phyloP scores from a whole-genome alignment of 2,888 invertebrate genomes.

The Heliothis peltigera region DNA sequence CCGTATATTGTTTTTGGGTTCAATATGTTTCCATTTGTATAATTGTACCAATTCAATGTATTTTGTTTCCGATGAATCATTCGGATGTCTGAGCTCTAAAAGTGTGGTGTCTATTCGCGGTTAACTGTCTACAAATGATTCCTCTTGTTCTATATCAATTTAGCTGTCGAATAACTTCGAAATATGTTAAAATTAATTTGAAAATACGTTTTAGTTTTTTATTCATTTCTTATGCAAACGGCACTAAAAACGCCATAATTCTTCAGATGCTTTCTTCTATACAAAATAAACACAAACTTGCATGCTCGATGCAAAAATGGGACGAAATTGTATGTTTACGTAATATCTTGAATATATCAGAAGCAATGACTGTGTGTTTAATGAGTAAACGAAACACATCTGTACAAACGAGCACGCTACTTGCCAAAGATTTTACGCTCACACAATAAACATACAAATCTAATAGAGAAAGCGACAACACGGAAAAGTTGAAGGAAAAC shows the following conservation, averaged over 20 bases:
- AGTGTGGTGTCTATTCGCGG: conserved; percentile 20
- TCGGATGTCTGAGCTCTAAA: conserved; percentile 19
- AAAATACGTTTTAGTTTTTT: neutral
- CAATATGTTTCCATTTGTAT: conserved; percentile 45
- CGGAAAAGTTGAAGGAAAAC: conserved; percentile 59
- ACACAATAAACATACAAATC: conserved; percentile 67
- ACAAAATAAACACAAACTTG: conserved; percentile 36
- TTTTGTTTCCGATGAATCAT: conserved; percentile 54
- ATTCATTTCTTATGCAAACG: conserved; percentile 20
- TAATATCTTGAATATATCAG: conserved; percentile 70
- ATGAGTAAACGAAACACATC: conserved; percentile 77
- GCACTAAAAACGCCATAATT: neutral
- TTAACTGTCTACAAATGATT: conserved; percentile 13
- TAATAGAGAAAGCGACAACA: conserved; percentile 67
- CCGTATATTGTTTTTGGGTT: conserved; percentile 56
- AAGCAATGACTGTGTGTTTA: conserved; percentile 71
- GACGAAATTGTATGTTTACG: conserved; percentile 66
- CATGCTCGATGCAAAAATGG: conserved; percentile 62
- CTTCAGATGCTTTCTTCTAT: neutral
- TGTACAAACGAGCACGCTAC: conserved; percentile 69
- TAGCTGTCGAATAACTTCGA: too few relatives aligned
- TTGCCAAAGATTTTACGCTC: conserved; percentile 74
- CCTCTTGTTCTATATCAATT: too few relatives aligned
- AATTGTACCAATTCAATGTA: conserved; percentile 32
- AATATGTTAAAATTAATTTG: neutral